A percentile compares a stretch with the other conserved stretches of the same genome.
Evolutionary conservation across 2,888 invertebrate genomes (phyloP).

Genomic region (Callimorpha dominula): DNA sequence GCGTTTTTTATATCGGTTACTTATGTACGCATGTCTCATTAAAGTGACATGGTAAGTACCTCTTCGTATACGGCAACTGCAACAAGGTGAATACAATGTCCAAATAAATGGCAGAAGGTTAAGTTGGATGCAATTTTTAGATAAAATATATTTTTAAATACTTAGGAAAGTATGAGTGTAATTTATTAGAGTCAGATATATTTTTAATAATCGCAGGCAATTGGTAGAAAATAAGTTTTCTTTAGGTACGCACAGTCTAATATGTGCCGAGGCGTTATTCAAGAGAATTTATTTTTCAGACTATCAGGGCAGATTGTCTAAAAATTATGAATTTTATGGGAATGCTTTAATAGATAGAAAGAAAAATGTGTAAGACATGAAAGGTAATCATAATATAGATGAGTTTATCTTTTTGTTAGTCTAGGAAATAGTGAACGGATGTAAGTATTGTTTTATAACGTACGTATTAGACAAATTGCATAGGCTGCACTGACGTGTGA

Average conservation of each 20-base stretch:
- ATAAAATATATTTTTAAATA: background rate
- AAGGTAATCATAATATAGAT: no score
- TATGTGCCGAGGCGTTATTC: background rate
- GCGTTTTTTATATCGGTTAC: conserved; percentile 44
- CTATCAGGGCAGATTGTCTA: background rate
- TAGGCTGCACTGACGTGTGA: no score
- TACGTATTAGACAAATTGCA: no score
- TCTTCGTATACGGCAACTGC: conserved; percentile 62
- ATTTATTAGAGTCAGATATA: no score
- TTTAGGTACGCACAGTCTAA: background rate
- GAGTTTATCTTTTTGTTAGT: no score
- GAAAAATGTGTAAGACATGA: no score
- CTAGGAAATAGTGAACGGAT: no score
- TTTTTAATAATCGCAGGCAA: no score
- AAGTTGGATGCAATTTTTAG: background rate
- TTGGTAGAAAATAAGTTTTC: background rate
- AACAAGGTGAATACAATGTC: conserved; percentile 29
- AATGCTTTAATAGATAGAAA: no score
- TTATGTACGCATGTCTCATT: conserved; percentile 63
- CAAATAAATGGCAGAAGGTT: conserved; percentile 31
- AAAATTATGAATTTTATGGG: no score
- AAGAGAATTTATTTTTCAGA: background rate
- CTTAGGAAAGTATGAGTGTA: no score
- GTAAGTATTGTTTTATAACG: no score
- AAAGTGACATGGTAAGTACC: conserved; percentile 60